Conservation (phyloP, 1,140 invertebrate genomes). For the Ganaspis sp. region DNA sequence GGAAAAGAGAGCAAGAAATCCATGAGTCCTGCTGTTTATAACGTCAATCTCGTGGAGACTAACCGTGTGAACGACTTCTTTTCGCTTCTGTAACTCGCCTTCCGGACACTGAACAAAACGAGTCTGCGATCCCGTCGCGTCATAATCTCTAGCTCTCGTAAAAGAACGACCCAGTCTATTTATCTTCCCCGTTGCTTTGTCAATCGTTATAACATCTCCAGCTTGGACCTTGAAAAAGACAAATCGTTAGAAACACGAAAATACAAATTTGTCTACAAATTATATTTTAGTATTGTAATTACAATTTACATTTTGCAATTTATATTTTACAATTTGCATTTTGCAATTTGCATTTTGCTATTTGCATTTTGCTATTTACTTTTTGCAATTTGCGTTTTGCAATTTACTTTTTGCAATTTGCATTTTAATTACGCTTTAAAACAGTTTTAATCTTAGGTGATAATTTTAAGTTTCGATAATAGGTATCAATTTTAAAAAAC, state of each 20-base stretch:
- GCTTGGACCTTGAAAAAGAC: slow-evolving; percentile 83
- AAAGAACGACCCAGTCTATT: slow-evolving; percentile 96
- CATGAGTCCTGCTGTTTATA: slow-evolving; percentile 97
- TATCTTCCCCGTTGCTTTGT: slow-evolving; percentile 98
- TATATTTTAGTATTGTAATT: too few relatives aligned
- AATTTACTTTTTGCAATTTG: too few relatives aligned
- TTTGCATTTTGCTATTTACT: too few relatives aligned
- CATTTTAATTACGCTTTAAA: too few relatives aligned
- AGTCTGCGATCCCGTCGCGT: slow-evolving; percentile 95
- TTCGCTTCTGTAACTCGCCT: slow-evolving; percentile 98
- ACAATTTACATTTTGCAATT: too few relatives aligned
- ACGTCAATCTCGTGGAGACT: slow-evolving; percentile 99
- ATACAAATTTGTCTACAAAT: neutral
- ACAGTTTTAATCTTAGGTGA: too few relatives aligned
- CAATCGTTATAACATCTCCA: slow-evolving; percentile 98
- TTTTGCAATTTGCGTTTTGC: too few relatives aligned
- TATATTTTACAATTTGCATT: too few relatives aligned
- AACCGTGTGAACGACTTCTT: slow-evolving; percentile 98
- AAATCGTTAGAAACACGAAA: neutral
- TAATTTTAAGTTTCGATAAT: too few relatives aligned
- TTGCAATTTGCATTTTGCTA: too few relatives aligned
- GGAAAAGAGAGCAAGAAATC: slow-evolving; percentile 97
- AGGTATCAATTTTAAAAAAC: too few relatives aligned
- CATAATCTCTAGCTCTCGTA: slow-evolving; percentile 96
- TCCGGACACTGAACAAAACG: slow-evolving; percentile 99